These are phyloP conservation scores for Oryzias javanicus DNA, from an alignment of 2,113 vertebrate genomes.

Conservation along the genomic window DNA sequence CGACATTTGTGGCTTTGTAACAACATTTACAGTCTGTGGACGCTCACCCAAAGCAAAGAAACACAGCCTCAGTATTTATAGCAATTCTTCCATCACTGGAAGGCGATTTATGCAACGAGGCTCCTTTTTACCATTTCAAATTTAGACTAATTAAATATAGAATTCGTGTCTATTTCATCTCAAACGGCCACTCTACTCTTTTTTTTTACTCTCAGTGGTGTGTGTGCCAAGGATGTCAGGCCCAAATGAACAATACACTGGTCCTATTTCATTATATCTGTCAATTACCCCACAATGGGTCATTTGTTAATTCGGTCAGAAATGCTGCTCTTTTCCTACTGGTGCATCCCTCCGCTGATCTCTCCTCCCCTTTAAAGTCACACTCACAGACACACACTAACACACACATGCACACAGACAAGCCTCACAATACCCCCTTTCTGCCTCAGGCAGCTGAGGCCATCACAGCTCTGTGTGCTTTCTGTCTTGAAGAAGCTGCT, in stretches of 20 bases:
- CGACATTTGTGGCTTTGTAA: slow-evolving; percentile 5
- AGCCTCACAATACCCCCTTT: slow-evolving; percentile 65
- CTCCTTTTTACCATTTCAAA: slow-evolving; percentile 26
- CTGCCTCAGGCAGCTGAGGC: slow-evolving; percentile 62
- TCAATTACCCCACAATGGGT: slow-evolving; percentile 65
- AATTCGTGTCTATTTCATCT: slow-evolving; percentile 13
- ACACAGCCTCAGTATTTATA: slow-evolving; percentile 11
- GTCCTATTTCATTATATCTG: slow-evolving; percentile 58
- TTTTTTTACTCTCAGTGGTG: slow-evolving; percentile 12
- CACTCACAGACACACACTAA: slow-evolving; percentile 4
- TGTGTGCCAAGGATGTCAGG: slow-evolving; percentile 29
- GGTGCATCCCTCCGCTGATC: slow-evolving; percentile 16
- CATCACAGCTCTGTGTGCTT: slow-evolving; percentile 68
- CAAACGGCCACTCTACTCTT: slow-evolving; percentile 12
- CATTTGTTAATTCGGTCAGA: slow-evolving; percentile 60
- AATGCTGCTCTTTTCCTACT: slow-evolving; percentile 46
- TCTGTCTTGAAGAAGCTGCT: slow-evolving; percentile 69
- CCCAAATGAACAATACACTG: slow-evolving; percentile 46
- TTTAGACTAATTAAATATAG: slow-evolving; percentile 29
- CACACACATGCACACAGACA: slow-evolving; percentile 15
- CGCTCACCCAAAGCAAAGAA: not conserved
- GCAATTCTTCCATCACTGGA: not conserved
- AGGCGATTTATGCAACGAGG: slow-evolving; percentile 23
- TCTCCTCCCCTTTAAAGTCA: slow-evolving; percentile 12
- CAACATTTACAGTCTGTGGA: slow-evolving; percentile 5